Base-by-base conservation (phyloP, 2,797 vertebrate genomes). In the Rhabdomys pumilio region DNA sequence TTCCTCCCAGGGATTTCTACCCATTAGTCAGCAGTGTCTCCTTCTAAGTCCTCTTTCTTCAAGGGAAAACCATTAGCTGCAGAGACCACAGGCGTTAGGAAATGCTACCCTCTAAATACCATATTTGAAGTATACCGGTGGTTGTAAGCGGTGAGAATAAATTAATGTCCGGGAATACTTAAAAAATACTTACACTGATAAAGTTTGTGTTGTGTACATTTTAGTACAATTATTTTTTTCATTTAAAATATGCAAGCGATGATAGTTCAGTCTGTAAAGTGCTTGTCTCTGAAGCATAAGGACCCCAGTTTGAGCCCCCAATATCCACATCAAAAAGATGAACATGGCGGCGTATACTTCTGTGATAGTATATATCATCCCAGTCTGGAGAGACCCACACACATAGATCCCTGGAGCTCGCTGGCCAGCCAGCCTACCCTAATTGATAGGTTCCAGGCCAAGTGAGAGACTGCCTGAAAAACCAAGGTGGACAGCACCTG, bases 41-140 rank as follows among this genome's bases (percentile, higher is more conserved):
- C 72, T 96, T 63, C n/a, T 75, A 76, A 76, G 81, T 72, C 29
- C 22, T 41, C 67, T 73, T 81, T n/a, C 13, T 59, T 82, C 72
- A 90, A 94, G 29, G 72, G 38, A 92, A 97, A 93, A 47, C 73
- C 85, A 93, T 90, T 95, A 93, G 38, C 38, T n/a, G 82, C 89
- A 57, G 79, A 95, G 79, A 92, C 11, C 85, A 14, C 6, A 89
- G 77, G 61, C 22, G 9, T 76, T 83, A 80, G 67, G 73, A 91
- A 83, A 90, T 72, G 89, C n/a, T 63, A 31, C 65, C 20, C 55
- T 15, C 9, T 31, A n/a, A 73, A 89, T 26, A 22, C 87, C 63
- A 29, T 2, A n/a, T 80, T 91, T 55, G 73, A 89, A 93, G 61
- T 61, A 38, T 1, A 26, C 72, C 53, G 53, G 6, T 44, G 6